A percentile compares a stretch with the other conserved stretches of the same genome.
Evolutionary conservation across 2,113 vertebrate species (phyloP).

Genomic region (Pontoporia blainvillei): DNA sequence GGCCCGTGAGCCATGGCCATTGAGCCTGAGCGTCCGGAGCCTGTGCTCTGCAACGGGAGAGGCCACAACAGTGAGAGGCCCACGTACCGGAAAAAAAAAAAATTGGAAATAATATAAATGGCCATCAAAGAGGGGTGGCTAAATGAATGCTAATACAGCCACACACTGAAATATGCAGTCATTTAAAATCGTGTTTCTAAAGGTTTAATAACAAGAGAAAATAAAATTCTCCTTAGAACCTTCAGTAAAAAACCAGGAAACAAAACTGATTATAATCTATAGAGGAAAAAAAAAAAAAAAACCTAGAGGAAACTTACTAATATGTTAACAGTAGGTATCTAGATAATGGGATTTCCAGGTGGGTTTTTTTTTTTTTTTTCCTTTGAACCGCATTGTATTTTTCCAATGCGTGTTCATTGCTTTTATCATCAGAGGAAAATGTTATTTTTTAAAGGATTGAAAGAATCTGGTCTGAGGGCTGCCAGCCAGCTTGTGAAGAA

Average conservation of each 20-base stretch:
- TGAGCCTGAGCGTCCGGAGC: too few relatives aligned
- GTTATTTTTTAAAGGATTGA: neutral
- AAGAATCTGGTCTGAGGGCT: neutral
- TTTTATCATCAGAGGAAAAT: neutral
- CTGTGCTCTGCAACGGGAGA: too few relatives aligned
- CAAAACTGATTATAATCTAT: neutral
- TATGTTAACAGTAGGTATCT: neutral
- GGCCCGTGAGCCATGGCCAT: too few relatives aligned
- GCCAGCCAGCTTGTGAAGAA: constrained; percentile 3
- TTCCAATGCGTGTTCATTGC: neutral
- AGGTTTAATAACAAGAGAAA: neutral
- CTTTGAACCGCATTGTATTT: neutral
- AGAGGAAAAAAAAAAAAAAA: neutral
- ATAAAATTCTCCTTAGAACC: neutral
- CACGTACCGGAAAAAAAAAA: too few relatives aligned
- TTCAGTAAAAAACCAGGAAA: neutral
- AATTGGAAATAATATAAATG: neutral
- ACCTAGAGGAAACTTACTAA: neutral
- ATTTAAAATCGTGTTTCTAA: constrained; percentile 21
- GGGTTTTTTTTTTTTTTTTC: neutral
- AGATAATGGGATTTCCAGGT: neutral
- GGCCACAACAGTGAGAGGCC: too few relatives aligned
- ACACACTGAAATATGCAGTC: neutral
- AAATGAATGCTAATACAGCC: neutral
- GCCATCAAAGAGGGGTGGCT: neutral